Evolutionary conservation across 2,888 invertebrate species (phyloP).

Genomic region (Vesta saturnalis): DNA sequence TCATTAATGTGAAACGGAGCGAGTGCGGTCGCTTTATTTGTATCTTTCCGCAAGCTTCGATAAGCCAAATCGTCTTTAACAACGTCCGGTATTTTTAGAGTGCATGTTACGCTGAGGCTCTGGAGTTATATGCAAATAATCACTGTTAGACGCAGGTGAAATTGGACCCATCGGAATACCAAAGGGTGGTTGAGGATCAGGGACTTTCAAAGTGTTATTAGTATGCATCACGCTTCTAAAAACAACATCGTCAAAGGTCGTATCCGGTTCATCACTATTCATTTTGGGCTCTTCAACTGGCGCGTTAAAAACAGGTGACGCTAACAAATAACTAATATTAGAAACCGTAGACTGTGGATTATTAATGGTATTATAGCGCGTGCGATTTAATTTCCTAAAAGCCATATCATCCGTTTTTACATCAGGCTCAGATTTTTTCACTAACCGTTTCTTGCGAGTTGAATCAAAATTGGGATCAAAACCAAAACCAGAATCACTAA

Average conservation of each 20-base stretch:
- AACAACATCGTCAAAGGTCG: constrained; percentile 85
- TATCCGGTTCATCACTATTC: constrained; percentile 75
- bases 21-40: constrained; percentile 66
- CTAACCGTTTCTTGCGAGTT: constrained; percentile 51
- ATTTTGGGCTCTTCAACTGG: constrained; percentile 63
- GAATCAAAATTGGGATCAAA: constrained; percentile 57
- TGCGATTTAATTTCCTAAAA: constrained; percentile 75
- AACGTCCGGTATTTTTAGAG: constrained; percentile 78
- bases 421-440: constrained; percentile 67
- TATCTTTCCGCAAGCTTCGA: constrained; percentile 84
- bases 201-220: constrained; percentile 75
- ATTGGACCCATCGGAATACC: constrained; percentile 90
- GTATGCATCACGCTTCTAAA: constrained; percentile 83
- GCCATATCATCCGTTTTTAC: constrained; percentile 84
- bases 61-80: constrained; percentile 90
- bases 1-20: constrained; percentile 58
- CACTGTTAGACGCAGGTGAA: constrained; percentile 80
- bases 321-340: constrained; percentile 73
- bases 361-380: constrained; percentile 64
- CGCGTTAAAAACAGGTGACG: constrained; percentile 73
- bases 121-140: constrained; percentile 84
- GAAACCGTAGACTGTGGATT: constrained; percentile 64
- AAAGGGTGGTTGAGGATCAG: constrained; percentile 89
- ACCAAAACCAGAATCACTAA: constrained; percentile 60
- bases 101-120: constrained; percentile 70